Base-by-base conservation (phyloP, 2,888 invertebrate species). In the Sarcophaga subvicina region DNA sequence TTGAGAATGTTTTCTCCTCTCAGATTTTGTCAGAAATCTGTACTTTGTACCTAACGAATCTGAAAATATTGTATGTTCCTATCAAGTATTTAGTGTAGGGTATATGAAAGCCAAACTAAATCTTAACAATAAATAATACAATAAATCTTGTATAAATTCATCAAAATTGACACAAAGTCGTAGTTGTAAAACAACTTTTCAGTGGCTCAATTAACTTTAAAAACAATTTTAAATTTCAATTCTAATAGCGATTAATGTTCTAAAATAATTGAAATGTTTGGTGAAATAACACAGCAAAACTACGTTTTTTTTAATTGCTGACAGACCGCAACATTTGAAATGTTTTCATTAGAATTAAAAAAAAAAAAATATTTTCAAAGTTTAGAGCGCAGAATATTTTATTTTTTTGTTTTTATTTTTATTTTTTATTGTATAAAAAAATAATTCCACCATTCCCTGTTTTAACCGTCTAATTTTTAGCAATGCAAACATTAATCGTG, bases 401-500 rank as follows among this genome's bases (percentile, higher is more conserved):
- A n/a, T 27, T 37, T 37, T 37, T 37, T 0, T 37, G 0, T 8
- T 37, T 2, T 37, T 10, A 20, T 20, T 20, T 22, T 22, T 22
- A 22, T 22, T 37, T 37, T 8, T 37, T 37, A 37, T 37, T 37
- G 37, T 54, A 4, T 17, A 54, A 54, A 1, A 1, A 54, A 54
- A 54, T 54, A 54, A 17, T 14, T 4, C 10, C 49, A 54, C 12
- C 11, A 8, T 54, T 54, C 4, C 3, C 4, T 54, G 11, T 54
- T 54, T 17, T 4, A 14, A 14, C 17, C 2, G 17, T 54, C 0
- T 54, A 54, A 54, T 12, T 17, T 14, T 71, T 71, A 64, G 20
- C 78, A 25, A 85, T 80, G 82, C 91, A 91, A 22, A 69, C 64
- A 77, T 90, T 90, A 78, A 91, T 89, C 10, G 80, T 83, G 14